phyloP scores from a whole-genome alignment of 2,113 vertebrate genomes.

The Monopterus albus region DNA sequence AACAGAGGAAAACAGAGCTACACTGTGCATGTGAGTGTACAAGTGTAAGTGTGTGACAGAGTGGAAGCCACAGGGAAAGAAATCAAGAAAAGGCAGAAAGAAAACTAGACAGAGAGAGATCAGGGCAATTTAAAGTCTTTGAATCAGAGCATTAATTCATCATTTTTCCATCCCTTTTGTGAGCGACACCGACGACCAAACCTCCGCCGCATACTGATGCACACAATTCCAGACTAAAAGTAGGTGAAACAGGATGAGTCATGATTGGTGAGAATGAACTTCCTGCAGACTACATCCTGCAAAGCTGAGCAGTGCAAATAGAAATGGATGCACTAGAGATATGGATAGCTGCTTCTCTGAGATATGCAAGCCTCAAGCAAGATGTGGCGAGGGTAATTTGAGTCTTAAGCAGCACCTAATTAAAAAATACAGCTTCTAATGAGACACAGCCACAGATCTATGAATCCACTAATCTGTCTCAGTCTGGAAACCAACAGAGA shows the following conservation, averaged over 20 bases:
- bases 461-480: conserved; percentile 21
- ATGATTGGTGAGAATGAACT: conserved; percentile 50
- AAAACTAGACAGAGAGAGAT: conserved; percentile 45
- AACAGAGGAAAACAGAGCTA: conserved; percentile 28
- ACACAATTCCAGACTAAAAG: conserved; percentile 30
- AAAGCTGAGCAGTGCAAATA: conserved; percentile 43
- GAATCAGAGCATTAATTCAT: conserved; percentile 53
- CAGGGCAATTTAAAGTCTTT: conserved; percentile 48
- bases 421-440: conserved; percentile 26
- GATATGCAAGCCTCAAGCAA: conserved; percentile 29
- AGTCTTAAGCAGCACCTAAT: conserved; percentile 31
- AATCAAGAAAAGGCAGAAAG: conserved; percentile 24
- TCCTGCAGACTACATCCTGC: conserved; percentile 29
- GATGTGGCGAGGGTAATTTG: conserved; percentile 16
- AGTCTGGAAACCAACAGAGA: not conserved
- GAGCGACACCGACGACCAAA: conserved; percentile 22
- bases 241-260: conserved; percentile 49
- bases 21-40: conserved; percentile 40
- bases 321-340: conserved; percentile 25
- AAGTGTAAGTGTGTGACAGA: conserved; percentile 13
- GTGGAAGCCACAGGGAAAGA: conserved; percentile 6
- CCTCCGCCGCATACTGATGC: conserved; percentile 38
- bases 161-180: conserved; percentile 41
- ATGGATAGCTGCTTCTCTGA: conserved; percentile 38
- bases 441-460: conserved; percentile 12